phyloP scores from a whole-genome alignment of 2,888 invertebrate genomes.

The Synergus laeviventris region DNA sequence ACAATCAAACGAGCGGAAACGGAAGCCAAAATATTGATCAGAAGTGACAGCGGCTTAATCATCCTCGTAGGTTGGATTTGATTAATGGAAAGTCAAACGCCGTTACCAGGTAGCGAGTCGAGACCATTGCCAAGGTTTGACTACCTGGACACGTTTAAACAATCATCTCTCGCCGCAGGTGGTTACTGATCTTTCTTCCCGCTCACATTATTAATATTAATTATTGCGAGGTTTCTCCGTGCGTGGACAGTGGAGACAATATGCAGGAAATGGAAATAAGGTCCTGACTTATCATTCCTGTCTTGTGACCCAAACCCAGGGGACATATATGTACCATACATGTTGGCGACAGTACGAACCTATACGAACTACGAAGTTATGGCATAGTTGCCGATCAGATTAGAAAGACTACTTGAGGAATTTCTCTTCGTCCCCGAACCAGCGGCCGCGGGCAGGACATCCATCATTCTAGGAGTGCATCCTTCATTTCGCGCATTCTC shows the following conservation, averaged over 20 bases:
- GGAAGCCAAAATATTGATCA: constrained; percentile 66
- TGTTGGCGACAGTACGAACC: constrained; percentile 32
- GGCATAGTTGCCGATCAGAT: constrained; percentile 62
- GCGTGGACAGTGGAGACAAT: neutral
- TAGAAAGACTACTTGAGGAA: constrained; percentile 56
- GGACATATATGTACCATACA: too few relatives aligned
- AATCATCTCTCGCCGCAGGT: constrained; percentile 51
- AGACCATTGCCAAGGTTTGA: constrained; percentile 42
- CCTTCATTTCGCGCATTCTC: constrained; percentile 65
- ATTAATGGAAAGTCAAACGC: constrained; percentile 59
- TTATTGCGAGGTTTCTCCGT: neutral
- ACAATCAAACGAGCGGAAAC: constrained; percentile 49
- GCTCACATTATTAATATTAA: neutral
- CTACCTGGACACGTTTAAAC: constrained; percentile 59
- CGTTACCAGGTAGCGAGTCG: constrained; percentile 46
- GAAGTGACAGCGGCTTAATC: constrained; percentile 54
- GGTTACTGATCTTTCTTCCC: neutral
- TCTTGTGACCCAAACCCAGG: neutral
- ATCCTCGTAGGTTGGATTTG: constrained; percentile 57
- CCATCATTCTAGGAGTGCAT: constrained; percentile 64
- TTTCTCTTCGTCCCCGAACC: constrained; percentile 54
- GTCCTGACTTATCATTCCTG: neutral
- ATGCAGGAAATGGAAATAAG: neutral
- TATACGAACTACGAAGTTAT: constrained; percentile 38
- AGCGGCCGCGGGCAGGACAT: constrained; percentile 57